Percentiles rank a stretch among this genome's conserved stretches.
Conservation (phyloP, 2,113 vertebrate genomes). For the Triplophysa rosa region DNA sequence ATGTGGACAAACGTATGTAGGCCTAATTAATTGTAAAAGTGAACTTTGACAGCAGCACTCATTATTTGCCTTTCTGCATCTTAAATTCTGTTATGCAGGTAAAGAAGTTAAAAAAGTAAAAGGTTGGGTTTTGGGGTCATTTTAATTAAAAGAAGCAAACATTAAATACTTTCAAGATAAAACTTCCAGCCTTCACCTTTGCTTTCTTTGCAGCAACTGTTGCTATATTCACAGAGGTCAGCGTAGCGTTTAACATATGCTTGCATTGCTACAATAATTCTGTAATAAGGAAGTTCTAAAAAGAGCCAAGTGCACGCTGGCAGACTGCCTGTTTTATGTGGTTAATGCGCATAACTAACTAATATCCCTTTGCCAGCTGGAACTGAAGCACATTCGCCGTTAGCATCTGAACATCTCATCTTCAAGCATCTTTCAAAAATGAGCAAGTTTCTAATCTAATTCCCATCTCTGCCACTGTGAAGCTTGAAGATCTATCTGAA, state of each 20-base stretch:
- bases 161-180: too few relatives aligned
- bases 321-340: conserved; percentile 56
- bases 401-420: conserved; percentile 53
- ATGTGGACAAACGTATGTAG: too few relatives aligned
- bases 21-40: too few relatives aligned
- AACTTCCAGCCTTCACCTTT: background rate
- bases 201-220: background rate
- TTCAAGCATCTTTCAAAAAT: conserved; percentile 58
- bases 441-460: conserved; percentile 37
- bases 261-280: conserved; percentile 39
- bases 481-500: conserved; percentile 18
- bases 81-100: too few relatives aligned
- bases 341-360: conserved; percentile 72
- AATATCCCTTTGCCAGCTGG: conserved; percentile 71
- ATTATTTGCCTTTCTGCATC: too few relatives aligned
- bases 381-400: conserved; percentile 42
- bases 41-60: too few relatives aligned
- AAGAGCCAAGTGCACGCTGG: conserved; percentile 56
- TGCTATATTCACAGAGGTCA: conserved; percentile 33
- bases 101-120: too few relatives aligned
- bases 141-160: too few relatives aligned
- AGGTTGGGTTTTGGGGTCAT: too few relatives aligned
- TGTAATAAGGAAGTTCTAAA: conserved; percentile 28
- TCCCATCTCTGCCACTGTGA: background rate
- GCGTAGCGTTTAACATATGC: conserved; percentile 33